Evolutionary conservation across 2,113 vertebrate genomes (phyloP).

Genomic region (Cromileptes altivelis): DNA sequence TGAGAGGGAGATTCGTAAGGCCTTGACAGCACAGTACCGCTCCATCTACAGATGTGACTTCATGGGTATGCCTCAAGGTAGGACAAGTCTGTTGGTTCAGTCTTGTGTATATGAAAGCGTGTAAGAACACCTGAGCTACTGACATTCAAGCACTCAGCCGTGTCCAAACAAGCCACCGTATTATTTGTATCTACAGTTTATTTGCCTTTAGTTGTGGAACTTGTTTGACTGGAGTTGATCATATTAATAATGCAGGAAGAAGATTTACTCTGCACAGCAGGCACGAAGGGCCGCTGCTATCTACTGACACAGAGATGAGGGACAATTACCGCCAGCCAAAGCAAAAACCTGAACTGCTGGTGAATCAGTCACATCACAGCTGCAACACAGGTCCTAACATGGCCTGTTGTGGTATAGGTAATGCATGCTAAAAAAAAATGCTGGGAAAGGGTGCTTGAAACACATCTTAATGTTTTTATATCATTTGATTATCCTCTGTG

Average conservation of each 20-base stretch:
- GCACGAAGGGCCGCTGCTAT: constrained; percentile 36
- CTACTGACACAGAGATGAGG: constrained; percentile 81
- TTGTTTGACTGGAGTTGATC: constrained; percentile 69
- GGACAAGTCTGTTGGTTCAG: not conserved
- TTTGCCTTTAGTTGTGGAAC: constrained; percentile 21
- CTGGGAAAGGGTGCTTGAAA: not conserved
- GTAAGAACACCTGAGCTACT: constrained; percentile 6
- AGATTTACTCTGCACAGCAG: constrained; percentile 49
- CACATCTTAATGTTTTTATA: not conserved
- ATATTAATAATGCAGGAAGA: constrained; percentile 59
- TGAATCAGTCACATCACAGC: constrained; percentile 74
- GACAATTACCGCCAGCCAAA: constrained; percentile 77
- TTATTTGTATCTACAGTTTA: not conserved
- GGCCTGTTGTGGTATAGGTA: constrained; percentile 82
- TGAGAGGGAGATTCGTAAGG: constrained; percentile 69
- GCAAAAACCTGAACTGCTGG: constrained; percentile 73
- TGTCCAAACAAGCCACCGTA: constrained; percentile 2
- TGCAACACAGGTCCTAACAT: constrained; percentile 68
- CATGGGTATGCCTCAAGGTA: constrained; percentile 83
- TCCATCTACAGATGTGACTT: constrained; percentile 86
- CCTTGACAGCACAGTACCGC: constrained; percentile 81
- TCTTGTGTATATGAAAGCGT: not conserved
- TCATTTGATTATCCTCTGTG: constrained; percentile 1
- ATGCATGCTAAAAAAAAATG: not conserved
- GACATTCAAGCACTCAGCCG: not conserved